A percentile compares a stretch with the other conserved stretches of the same genome.
Conservation (phyloP, 1,140 invertebrate genomes). For the Cataglyphis hispanica region DNA sequence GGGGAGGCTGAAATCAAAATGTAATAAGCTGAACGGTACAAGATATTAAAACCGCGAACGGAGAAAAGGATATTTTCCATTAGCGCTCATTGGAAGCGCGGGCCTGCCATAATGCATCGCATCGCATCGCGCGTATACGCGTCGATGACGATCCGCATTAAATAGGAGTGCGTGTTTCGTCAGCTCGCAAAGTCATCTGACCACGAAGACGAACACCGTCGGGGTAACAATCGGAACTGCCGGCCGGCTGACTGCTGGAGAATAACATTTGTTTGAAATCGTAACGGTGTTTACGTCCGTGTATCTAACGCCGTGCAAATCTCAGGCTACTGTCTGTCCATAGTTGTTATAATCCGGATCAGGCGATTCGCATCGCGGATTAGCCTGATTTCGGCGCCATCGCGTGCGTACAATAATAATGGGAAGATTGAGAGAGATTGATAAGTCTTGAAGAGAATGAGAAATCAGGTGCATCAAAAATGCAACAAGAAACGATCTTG, state of each 20-base stretch:
- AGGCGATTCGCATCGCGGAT: slow-evolving; percentile 6
- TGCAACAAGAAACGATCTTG: too few relatives aligned
- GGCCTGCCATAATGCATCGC: neutral
- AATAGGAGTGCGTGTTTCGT: slow-evolving; percentile 29
- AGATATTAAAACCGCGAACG: slow-evolving; percentile 39
- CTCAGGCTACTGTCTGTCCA: slow-evolving; percentile 20
- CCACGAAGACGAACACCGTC: neutral
- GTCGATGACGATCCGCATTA: slow-evolving; percentile 9
- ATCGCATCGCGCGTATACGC: neutral
- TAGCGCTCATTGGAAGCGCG: slow-evolving; percentile 36
- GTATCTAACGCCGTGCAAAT: slow-evolving; percentile 38
- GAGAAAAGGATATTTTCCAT: slow-evolving; percentile 47
- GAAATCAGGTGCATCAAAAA: too few relatives aligned
- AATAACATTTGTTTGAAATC: slow-evolving; percentile 60
- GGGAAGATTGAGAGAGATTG: neutral
- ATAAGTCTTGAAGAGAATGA: neutral
- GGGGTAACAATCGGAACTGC: slow-evolving; percentile 12
- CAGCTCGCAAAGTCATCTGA: slow-evolving; percentile 27
- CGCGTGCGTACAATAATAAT: neutral
- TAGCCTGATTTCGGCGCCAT: slow-evolving; percentile 37
- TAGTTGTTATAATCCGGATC: slow-evolving; percentile 20
- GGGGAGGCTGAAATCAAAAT: slow-evolving; percentile 15
- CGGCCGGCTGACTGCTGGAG: slow-evolving; percentile 1
- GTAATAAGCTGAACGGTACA: slow-evolving; percentile 42
- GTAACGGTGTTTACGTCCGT: slow-evolving; percentile 54